Conservation (phyloP, 2,888 invertebrate genomes). For the Polia nebulosa region DNA sequence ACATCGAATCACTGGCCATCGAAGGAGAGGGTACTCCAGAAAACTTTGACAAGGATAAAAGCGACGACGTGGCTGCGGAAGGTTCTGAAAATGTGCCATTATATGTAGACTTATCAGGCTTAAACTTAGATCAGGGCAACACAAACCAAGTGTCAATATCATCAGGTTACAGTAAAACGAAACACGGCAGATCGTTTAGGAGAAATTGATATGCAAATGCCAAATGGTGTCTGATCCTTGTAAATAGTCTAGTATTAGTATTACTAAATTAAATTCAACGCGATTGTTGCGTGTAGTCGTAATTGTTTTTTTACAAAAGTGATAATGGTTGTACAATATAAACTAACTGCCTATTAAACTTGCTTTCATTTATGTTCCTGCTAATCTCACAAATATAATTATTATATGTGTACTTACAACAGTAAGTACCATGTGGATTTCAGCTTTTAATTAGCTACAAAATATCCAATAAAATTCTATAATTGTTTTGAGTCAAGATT, state of each 20-base stretch:
- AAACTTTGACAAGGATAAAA: constrained; percentile 77
- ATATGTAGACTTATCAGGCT: constrained; percentile 87
- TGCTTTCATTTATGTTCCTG: constrained; percentile 60
- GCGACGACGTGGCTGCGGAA: constrained; percentile 78
- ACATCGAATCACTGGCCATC: constrained; percentile 91
- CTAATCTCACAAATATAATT: not conserved
- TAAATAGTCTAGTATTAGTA: constrained; percentile 89
- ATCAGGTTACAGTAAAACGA: constrained; percentile 90
- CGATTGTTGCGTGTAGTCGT: constrained; percentile 85
- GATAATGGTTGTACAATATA: constrained; percentile 90
- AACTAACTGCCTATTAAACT: constrained; percentile 79
- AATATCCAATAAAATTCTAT: not conserved
- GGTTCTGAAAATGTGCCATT: constrained; percentile 90
- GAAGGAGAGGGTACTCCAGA: constrained; percentile 88
- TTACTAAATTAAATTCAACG: constrained; percentile 89
- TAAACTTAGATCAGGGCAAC: constrained; percentile 82
- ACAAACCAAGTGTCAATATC: constrained; percentile 87
- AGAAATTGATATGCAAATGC: constrained; percentile 79
- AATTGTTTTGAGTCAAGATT: not conserved
- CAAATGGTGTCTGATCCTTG: constrained; percentile 78
- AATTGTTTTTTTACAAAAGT: constrained; percentile 84
- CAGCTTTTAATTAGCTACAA: not conserved
- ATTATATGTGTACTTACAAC: not conserved
- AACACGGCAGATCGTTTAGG: constrained; percentile 87
- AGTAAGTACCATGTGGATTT: not conserved